Conservation (phyloP, 2,888 invertebrate species). For the Drosophila incognita region DNA sequence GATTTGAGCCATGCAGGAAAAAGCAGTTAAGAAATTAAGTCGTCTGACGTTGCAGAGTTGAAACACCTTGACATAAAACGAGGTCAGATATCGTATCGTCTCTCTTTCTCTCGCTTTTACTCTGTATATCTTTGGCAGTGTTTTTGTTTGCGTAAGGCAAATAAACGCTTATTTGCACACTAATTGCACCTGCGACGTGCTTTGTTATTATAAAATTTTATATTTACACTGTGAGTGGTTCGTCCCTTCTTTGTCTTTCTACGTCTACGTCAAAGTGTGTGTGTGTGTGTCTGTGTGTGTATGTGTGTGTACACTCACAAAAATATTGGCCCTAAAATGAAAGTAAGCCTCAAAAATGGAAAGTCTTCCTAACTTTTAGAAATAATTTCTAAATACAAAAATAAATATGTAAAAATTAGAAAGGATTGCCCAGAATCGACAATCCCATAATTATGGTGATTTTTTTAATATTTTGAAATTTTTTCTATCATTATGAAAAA, state of each 20-base stretch:
- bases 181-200: conserved; percentile 81
- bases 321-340: background rate
- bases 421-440: background rate
- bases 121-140: conserved; percentile 13
- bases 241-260: conserved; percentile 46
- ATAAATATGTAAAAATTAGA: background rate
- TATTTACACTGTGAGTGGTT: conserved; percentile 65
- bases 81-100: conserved; percentile 56
- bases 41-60: conserved; percentile 24
- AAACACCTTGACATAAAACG: conserved; percentile 62
- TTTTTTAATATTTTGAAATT: background rate
- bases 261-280: conserved; percentile 5
- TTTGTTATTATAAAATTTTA: conserved; percentile 79
- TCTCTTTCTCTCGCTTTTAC: background rate
- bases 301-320: conserved; percentile 13
- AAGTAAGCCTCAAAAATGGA: background rate
- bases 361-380: background rate
- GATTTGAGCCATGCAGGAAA: conserved; percentile 41
- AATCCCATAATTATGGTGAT: background rate
- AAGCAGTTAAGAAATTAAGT: conserved; percentile 29
- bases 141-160: conserved; percentile 59
- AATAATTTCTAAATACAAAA: background rate
- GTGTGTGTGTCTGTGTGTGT: conserved; percentile 20
- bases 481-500: background rate
- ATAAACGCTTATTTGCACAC: conserved; percentile 81